A percentile compares a stretch with the other conserved stretches of the same genome.
Conservation (phyloP, 2,797 vertebrate species). For the Nannoperca australis region DNA sequence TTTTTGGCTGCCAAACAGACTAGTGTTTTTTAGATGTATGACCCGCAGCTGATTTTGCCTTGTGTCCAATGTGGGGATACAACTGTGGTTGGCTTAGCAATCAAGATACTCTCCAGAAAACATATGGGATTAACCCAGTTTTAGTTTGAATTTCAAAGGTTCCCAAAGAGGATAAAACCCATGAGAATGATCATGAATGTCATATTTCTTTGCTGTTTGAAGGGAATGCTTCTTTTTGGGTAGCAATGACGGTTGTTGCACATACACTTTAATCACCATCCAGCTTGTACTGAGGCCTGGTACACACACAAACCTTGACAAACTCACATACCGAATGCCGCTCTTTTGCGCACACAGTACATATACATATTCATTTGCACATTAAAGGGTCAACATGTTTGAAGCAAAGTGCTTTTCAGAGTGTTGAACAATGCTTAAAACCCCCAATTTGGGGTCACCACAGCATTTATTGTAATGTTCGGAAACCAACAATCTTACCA, state of each 20-base stretch:
- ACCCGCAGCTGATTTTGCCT: constrained; percentile 51
- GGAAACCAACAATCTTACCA: background rate
- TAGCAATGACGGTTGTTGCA: constrained; percentile 31
- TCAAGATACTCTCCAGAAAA: constrained; percentile 67
- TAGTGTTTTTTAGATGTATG: constrained; percentile 59
- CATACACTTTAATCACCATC: constrained; percentile 38
- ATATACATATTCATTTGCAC: constrained; percentile 32
- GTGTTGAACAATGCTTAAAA: constrained; percentile 14
- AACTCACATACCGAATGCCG: constrained; percentile 9
- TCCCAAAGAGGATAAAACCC: constrained; percentile 63
- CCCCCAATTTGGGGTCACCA: background rate
- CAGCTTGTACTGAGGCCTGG: constrained; percentile 15
- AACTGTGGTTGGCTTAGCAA: constrained; percentile 58
- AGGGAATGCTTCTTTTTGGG: constrained; percentile 38
- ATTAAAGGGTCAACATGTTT: constrained; percentile 31
- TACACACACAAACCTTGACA: constrained; percentile 31
- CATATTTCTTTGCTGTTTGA: constrained; percentile 60
- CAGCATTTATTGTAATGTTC: background rate
- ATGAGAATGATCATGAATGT: constrained; percentile 60
- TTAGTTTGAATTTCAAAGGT: constrained; percentile 65
- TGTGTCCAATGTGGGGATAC: constrained; percentile 52
- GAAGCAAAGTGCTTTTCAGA: constrained; percentile 25
- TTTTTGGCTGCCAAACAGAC: constrained; percentile 47
- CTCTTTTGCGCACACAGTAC: background rate
- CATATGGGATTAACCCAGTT: constrained; percentile 72